These are phyloP conservation scores for Melanostigma gelatinosum DNA, from an alignment of 2,113 vertebrate species.

Conservation along the genomic window DNA sequence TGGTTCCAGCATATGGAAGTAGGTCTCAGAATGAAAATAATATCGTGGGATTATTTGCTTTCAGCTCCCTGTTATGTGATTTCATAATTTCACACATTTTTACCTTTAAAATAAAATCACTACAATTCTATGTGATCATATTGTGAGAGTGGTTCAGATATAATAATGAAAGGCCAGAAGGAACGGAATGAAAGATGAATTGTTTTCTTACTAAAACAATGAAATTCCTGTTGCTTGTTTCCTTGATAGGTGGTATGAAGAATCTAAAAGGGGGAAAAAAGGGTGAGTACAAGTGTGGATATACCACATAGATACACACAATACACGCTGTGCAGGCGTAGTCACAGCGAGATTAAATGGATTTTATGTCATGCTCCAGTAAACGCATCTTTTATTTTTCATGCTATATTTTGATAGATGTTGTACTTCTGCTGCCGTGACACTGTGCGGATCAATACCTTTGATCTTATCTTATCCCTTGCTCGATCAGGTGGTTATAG, in stretches of 20 bases:
- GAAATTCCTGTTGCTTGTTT: neutral
- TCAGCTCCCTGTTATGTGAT: neutral
- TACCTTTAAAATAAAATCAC: neutral
- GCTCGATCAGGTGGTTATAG: neutral
- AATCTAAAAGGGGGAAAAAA: neutral
- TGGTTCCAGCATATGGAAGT: constrained; percentile 9
- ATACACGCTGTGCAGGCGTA: neutral
- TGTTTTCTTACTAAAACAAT: neutral
- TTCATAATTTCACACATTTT: constrained; percentile 2
- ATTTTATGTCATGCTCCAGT: neutral
- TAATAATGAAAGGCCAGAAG: neutral
- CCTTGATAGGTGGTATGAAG: neutral
- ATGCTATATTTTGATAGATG: neutral
- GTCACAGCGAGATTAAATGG: neutral
- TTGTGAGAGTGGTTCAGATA: neutral
- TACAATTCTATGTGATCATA: neutral
- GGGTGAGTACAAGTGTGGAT: neutral
- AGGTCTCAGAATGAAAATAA: constrained; percentile 26
- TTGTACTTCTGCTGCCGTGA: neutral
- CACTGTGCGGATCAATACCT: neutral
- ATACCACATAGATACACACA: neutral
- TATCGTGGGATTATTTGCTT: constrained; percentile 28
- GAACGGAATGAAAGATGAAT: neutral
- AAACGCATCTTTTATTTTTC: neutral
- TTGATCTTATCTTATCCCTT: neutral